Conservation (phyloP, 2,888 invertebrate species). For the Cheilosia urbana region DNA sequence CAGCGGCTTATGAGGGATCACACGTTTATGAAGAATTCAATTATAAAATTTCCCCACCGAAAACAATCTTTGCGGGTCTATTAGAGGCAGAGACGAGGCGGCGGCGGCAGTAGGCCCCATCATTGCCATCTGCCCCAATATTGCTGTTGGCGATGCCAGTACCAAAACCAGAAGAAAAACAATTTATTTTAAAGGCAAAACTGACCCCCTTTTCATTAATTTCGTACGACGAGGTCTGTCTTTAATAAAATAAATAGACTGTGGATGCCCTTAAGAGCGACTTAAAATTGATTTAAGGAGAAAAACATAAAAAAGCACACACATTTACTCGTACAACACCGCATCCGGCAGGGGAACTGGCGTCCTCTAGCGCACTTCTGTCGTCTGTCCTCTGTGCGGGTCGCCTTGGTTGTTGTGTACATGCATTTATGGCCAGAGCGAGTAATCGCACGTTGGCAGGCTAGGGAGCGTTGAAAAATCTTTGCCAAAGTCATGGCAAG, state of each 20-base stretch:
- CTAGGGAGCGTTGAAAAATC: conserved; percentile 56
- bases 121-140: conserved; percentile 43
- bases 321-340: background rate
- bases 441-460: conserved; percentile 67
- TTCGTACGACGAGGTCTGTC: conserved; percentile 49
- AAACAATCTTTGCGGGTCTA: conserved; percentile 44
- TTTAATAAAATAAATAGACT: conserved; percentile 70
- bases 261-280: conserved; percentile 51
- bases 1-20: conserved; percentile 59
- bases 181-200: conserved; percentile 53
- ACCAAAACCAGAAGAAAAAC: conserved; percentile 32
- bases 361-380: conserved; percentile 20
- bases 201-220: conserved; percentile 62
- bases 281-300: conserved; percentile 61
- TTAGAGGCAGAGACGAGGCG: conserved; percentile 14
- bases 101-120: background rate
- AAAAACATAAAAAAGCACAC: conserved; percentile 11
- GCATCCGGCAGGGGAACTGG: conserved; percentile 3
- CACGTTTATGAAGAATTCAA: conserved; percentile 69
- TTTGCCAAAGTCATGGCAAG: conserved; percentile 56
- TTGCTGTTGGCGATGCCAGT: conserved; percentile 23
- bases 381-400: conserved; percentile 19
- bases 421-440: conserved; percentile 59
- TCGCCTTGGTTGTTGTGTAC: conserved; percentile 37
- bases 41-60: conserved; percentile 50